Conservation (phyloP, 2,888 invertebrate species). For the Stenoptilia bipunctidactyla region DNA sequence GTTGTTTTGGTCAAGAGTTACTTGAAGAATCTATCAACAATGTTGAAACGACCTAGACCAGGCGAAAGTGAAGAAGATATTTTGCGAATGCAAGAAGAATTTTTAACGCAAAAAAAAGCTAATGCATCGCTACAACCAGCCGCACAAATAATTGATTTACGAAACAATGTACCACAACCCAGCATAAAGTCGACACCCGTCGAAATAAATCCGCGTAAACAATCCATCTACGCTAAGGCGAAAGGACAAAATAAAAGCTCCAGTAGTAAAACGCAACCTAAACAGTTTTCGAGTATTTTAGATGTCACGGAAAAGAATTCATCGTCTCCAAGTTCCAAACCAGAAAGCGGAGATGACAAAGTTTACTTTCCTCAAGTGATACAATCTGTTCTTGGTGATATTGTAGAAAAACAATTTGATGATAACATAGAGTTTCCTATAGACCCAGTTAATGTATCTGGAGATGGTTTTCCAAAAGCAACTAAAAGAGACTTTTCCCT, state of each 20-base stretch:
- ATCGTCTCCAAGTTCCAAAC: not conserved
- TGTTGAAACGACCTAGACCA: conserved; percentile 77
- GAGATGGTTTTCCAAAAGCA: conserved; percentile 62
- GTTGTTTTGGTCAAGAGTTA: no score
- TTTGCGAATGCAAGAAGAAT: conserved; percentile 80
- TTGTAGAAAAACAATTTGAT: conserved; percentile 65
- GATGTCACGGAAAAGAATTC: conserved; percentile 45
- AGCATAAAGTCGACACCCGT: conserved; percentile 17
- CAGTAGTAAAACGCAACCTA: no score
- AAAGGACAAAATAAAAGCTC: conserved; percentile 31
- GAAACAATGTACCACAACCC: conserved; percentile 26
- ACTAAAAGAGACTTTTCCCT: conserved; percentile 18
- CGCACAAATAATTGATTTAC: conserved; percentile 70
- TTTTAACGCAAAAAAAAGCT: conserved; percentile 65
- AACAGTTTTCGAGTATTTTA: conserved; percentile 20
- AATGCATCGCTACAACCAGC: conserved; percentile 72
- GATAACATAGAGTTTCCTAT: conserved; percentile 21
- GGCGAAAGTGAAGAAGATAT: conserved; percentile 82
- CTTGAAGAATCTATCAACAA: conserved; percentile 29
- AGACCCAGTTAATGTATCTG: conserved; percentile 32
- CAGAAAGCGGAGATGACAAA: conserved; percentile 25
- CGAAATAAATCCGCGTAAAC: conserved; percentile 24
- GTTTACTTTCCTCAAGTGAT: conserved; percentile 60
- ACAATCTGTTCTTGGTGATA: conserved; percentile 57
- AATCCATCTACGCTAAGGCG: conserved; percentile 52